Percentiles rank a stretch among this genome's conserved stretches.
phyloP scores from a whole-genome alignment of 1,140 invertebrate species.

The Drosophila parvula region DNA sequence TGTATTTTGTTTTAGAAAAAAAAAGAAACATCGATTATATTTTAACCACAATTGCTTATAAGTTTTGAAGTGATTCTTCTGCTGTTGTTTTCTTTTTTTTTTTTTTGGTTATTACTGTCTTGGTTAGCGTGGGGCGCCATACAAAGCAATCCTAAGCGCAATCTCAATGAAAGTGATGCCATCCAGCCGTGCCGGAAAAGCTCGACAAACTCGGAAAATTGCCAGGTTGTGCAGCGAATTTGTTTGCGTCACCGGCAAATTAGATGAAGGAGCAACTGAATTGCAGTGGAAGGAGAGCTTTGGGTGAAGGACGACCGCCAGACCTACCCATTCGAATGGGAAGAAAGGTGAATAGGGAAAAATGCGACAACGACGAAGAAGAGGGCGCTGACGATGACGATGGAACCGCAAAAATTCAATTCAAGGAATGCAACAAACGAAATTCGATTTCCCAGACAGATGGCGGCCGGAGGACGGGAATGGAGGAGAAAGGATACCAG shows the following conservation, averaged over 20 bases:
- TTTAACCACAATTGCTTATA: too few relatives aligned
- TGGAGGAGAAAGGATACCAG: neutral
- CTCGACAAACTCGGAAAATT: slow-evolving; percentile 40
- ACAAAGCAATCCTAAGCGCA: neutral
- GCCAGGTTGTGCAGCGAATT: slow-evolving; percentile 49
- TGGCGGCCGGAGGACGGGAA: neutral
- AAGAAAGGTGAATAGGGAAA: slow-evolving; percentile 1
- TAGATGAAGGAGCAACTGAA: slow-evolving; percentile 16
- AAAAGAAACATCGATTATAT: too few relatives aligned
- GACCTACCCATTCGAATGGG: neutral
- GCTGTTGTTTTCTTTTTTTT: neutral
- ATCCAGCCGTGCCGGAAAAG: slow-evolving; percentile 12
- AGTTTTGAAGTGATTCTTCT: neutral
- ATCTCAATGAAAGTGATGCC: slow-evolving; percentile 44
- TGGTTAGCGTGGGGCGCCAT: too few relatives aligned
- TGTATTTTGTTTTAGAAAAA: too few relatives aligned
- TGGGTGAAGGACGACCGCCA: neutral
- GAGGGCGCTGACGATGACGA: slow-evolving; percentile 24
- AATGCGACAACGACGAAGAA: slow-evolving; percentile 2
- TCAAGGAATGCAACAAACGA: slow-evolving; percentile 62
- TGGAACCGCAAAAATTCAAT: slow-evolving; percentile 69
- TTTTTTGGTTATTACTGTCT: too few relatives aligned
- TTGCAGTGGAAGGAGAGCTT: neutral
- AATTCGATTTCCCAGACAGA: slow-evolving; percentile 54
- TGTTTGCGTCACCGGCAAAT: slow-evolving; percentile 48